A percentile compares a stretch with the other conserved stretches of the same genome.
Conservation (phyloP, 2,797 vertebrate species). For the Linurgus olivaceus region DNA sequence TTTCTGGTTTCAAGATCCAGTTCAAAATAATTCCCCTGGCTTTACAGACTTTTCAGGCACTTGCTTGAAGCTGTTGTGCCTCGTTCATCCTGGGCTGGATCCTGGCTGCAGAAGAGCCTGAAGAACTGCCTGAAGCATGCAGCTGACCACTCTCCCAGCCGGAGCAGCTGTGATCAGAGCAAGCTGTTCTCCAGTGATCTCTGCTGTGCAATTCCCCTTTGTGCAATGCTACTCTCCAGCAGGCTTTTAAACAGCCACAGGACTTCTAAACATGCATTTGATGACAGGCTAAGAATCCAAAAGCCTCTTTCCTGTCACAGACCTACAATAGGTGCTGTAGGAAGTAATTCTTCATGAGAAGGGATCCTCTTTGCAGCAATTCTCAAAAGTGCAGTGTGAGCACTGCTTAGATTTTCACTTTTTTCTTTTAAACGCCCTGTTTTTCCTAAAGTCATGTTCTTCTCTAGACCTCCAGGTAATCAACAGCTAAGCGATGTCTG, state of each 20-base stretch:
- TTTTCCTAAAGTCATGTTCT: neutral
- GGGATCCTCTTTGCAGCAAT: neutral
- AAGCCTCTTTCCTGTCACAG: neutral
- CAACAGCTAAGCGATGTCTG: neutral
- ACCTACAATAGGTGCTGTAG: fast-evolving
- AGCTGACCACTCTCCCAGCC: neutral
- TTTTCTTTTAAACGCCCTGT: neutral
- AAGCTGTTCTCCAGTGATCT: neutral
- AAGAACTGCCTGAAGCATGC: fast-evolving
- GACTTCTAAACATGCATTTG: neutral
- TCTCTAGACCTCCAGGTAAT: neutral
- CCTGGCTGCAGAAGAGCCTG: neutral
- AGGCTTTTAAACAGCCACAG: neutral
- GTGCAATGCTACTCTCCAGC: neutral
- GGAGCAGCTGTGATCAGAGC: neutral
- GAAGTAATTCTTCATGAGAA: neutral
- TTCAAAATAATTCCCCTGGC: neutral
- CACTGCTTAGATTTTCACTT: neutral
- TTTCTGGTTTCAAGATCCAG: constrained; percentile 1
- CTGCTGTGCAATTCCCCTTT: neutral
- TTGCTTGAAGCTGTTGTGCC: neutral
- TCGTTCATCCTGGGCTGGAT: neutral
- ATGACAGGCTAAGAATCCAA: neutral
- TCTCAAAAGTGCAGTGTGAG: neutral
- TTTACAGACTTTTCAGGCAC: neutral